phyloP scores from a whole-genome alignment of 2,797 vertebrate species.

The Protosalanx chinensis region DNA sequence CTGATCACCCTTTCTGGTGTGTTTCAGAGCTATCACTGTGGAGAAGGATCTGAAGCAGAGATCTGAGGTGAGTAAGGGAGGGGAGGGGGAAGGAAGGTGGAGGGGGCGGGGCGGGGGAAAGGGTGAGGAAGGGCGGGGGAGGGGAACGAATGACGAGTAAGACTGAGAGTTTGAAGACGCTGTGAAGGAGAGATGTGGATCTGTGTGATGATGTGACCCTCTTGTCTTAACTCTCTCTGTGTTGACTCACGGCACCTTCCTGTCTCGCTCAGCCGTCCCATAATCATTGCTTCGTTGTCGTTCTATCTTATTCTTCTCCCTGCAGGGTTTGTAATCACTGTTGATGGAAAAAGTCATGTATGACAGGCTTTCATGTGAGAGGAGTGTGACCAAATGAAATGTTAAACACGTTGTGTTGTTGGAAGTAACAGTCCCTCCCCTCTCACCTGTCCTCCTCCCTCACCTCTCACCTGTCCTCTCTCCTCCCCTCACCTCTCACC shows the following conservation, averaged over 20 bases:
- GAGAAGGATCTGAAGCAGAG: slow-evolving; percentile 85
- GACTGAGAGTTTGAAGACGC: not conserved
- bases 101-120: not conserved
- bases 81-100: slow-evolving; percentile 1
- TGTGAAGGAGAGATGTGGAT: not conserved
- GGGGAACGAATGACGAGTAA: not conserved
- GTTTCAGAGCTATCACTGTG: slow-evolving; percentile 88
- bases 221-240: slow-evolving; percentile 7
- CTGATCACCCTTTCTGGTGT: slow-evolving; percentile 40
- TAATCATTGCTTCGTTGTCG: not conserved
- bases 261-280: slow-evolving; percentile 1
- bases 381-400: slow-evolving; percentile 3
- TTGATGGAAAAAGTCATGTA: slow-evolving; percentile 23
- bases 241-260: not conserved
- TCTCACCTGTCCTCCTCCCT: slow-evolving; percentile 11
- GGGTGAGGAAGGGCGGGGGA: not conserved
- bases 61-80: slow-evolving; percentile 83
- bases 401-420: not conserved
- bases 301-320: slow-evolving; percentile 23
- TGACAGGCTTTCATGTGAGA: slow-evolving; percentile 7
- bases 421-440: not conserved
- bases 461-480: not conserved
- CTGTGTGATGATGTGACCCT: not conserved
- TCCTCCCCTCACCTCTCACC: not conserved
- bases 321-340: slow-evolving; percentile 30